phyloP scores from a whole-genome alignment of 1,140 invertebrate species.

The Penaeus vannamei region DNA sequence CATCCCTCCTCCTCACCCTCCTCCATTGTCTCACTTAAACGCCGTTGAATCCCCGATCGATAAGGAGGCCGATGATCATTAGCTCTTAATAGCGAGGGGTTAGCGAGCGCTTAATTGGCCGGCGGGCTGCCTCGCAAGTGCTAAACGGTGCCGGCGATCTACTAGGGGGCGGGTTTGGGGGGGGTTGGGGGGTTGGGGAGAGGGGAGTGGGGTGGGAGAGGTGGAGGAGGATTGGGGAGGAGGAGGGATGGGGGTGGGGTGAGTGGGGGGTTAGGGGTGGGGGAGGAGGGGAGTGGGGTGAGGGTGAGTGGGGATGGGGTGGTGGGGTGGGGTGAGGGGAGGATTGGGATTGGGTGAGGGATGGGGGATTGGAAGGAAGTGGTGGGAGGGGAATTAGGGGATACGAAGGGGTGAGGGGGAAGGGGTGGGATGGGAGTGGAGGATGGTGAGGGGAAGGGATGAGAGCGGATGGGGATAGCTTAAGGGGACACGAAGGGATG shows the following conservation, averaged over 20 bases:
- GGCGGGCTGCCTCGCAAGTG: not conserved
- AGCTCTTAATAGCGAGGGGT: constrained; percentile 47
- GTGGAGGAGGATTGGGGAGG: too few relatives aligned
- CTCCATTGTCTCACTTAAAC: constrained; percentile 32
- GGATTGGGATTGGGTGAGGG: not conserved
- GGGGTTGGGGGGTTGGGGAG: constrained; percentile 27
- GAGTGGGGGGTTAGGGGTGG: constrained; percentile 34
- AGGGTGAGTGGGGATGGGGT: not conserved
- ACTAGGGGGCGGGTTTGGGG: not conserved
- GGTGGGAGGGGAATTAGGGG: not conserved
- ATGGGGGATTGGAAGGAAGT: not conserved
- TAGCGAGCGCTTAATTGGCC: constrained; percentile 33
- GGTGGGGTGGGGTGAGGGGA: not conserved
- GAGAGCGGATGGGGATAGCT: not conserved
- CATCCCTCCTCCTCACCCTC: not conserved
- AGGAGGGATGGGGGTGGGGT: not conserved
- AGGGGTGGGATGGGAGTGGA: not conserved
- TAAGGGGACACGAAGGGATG: not conserved
- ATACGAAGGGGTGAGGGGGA: not conserved
- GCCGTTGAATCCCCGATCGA: constrained; percentile 41
- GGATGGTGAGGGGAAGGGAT: not conserved
- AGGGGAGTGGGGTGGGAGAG: not conserved
- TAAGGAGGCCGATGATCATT: constrained; percentile 35
- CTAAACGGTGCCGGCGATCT: too few relatives aligned
- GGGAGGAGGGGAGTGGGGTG: not conserved